Evolutionary conservation across 2,113 vertebrate species (phyloP).

Genomic region (Smithornis capensis): DNA sequence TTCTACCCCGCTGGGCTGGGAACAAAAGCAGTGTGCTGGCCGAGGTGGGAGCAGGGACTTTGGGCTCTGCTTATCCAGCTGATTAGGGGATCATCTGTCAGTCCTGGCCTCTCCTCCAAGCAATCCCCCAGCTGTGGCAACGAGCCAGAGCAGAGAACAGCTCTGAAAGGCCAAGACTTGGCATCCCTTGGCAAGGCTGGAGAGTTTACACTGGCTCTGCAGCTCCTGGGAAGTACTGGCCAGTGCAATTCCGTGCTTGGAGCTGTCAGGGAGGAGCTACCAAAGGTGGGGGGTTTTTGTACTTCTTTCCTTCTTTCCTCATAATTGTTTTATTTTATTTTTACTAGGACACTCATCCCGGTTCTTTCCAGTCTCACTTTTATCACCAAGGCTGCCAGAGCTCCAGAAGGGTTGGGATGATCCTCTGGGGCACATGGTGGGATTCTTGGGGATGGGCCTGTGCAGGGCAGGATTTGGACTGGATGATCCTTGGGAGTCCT

Average conservation of each 20-base stretch:
- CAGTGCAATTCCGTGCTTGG: background rate
- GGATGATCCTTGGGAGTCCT: background rate
- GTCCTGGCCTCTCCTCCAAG: background rate
- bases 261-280: background rate
- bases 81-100: constrained; percentile 59
- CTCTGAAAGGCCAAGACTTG: background rate
- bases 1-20: background rate
- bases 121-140: background rate
- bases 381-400: background rate
- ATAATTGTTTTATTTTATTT: background rate
- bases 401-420: background rate
- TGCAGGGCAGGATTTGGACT: background rate
- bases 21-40: constrained; percentile 37
- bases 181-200: background rate
- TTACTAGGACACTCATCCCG: background rate
- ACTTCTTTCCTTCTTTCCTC: background rate
- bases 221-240: fast-evolving
- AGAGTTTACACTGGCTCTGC: background rate
- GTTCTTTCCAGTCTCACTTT: background rate
- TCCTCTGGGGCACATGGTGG: background rate
- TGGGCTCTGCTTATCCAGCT: constrained; percentile 25
- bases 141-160: background rate
- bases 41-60: background rate
- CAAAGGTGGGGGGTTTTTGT: background rate
- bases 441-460: background rate